Conservation (phyloP, 2,113 vertebrate genomes). For the Pristiophorus japonicus region DNA sequence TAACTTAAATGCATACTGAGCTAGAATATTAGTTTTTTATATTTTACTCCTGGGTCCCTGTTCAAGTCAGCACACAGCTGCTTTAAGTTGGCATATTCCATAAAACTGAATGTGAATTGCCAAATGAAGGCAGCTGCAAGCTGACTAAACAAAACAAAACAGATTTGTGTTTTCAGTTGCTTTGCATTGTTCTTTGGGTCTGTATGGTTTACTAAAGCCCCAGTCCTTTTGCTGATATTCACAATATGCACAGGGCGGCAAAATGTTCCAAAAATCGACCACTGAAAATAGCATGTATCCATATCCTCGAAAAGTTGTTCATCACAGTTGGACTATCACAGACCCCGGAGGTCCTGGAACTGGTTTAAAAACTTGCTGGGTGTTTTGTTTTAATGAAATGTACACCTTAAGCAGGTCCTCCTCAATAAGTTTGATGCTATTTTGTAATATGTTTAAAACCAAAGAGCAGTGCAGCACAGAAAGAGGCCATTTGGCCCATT, state of each 20-base stretch:
- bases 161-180: background rate
- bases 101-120: background rate
- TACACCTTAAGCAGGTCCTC: background rate
- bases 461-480: background rate
- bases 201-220: background rate
- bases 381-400: background rate
- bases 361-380: background rate
- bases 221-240: background rate
- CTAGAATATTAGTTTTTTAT: background rate
- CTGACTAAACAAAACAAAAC: background rate
- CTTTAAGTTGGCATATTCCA: conserved; percentile 3
- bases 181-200: background rate
- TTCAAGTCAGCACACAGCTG: background rate
- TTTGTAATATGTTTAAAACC: no score
- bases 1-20: background rate
- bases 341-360: background rate
- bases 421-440: background rate
- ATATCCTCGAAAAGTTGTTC: background rate
- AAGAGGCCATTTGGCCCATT: background rate
- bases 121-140: conserved; percentile 4
- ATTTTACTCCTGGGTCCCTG: conserved; percentile 24
- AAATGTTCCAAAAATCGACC: background rate
- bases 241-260: background rate
- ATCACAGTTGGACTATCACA: background rate
- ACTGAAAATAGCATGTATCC: background rate